Evolutionary conservation across 1,140 invertebrate genomes (phyloP).

Genomic region (Euwallacea fornicatus): DNA sequence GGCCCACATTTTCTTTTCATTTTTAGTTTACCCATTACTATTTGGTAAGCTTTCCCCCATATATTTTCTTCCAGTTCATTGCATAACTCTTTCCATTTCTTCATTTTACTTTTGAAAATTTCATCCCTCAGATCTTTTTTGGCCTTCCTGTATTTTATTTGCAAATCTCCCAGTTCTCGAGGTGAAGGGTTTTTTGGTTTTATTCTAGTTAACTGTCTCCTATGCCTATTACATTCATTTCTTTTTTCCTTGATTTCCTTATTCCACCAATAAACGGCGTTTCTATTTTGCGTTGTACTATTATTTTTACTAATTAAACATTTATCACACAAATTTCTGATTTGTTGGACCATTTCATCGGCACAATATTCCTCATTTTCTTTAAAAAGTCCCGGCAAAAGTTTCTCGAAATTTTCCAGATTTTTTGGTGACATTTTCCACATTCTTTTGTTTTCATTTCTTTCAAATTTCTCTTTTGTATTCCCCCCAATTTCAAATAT

Average conservation of each 20-base stretch:
- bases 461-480: background rate
- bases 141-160: background rate
- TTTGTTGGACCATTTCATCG: background rate
- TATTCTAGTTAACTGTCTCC: background rate
- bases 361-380: background rate
- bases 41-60: slow-evolving; percentile 2
- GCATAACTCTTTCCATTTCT: background rate
- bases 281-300: background rate
- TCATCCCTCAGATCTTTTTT: background rate
- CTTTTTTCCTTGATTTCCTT: background rate
- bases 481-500: background rate
- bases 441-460: background rate
- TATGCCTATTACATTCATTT: background rate
- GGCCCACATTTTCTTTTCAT: background rate
- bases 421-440: background rate
- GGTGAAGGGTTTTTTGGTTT: background rate
- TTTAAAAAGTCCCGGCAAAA: background rate
- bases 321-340: background rate
- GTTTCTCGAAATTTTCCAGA: background rate
- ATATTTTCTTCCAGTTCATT: background rate
- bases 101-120: background rate
- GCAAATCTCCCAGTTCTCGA: background rate
- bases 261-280: background rate
- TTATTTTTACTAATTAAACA: background rate
- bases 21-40: background rate